Base-by-base conservation (phyloP, 1,140 invertebrate species). In the Scaptomyza pallida region DNA sequence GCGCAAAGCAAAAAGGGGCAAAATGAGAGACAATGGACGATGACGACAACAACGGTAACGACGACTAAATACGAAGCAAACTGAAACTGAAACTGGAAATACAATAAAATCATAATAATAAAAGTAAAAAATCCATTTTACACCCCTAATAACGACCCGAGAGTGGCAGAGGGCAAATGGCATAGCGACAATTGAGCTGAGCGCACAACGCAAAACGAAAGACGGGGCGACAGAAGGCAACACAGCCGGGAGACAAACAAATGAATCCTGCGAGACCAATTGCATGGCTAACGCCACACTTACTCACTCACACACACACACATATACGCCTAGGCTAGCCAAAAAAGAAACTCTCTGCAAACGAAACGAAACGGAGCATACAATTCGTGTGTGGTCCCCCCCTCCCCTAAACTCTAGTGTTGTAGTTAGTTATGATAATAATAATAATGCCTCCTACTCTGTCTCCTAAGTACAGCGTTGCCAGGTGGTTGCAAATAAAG, bases 111-210 rank as follows among this genome's bases (percentile, higher is more conserved):
- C 79, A 89, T 89, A 89, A 89, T 85, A 89, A 89, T 88, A 88
- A 89, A 89, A 89, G 81, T 81, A 89, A 89, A 89, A 88, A 88
- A 81, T 82, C 75, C 81, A 89, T 89, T 89, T 89, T 89, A 89
- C 86, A 89, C 86, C 86, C 86, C 88, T 89, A 89, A 88, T 89
- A 86, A 79, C 64, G 41, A 44, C 45, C 43, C n/a, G n/a, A n/a
- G 79, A 41, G 26, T 40, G 47, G 47, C 37, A 72, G n/a, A 75
- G 62, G 70, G 56, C 62, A 75, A 78, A 82, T 55, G 71, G 45
- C 51, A 70, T 56, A 54, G 63, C 54, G 67, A 76, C 59, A 61
- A 60, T 67, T 41, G 56, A 61, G 70, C 62, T n/a, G n/a, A n/a
- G n/a, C n/a, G n/a, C n/a, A n/a, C n/a, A n/a, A 54, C 47, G 9